phyloP scores from a whole-genome alignment of 2,797 vertebrate species.

The Iguana delicatissima region DNA sequence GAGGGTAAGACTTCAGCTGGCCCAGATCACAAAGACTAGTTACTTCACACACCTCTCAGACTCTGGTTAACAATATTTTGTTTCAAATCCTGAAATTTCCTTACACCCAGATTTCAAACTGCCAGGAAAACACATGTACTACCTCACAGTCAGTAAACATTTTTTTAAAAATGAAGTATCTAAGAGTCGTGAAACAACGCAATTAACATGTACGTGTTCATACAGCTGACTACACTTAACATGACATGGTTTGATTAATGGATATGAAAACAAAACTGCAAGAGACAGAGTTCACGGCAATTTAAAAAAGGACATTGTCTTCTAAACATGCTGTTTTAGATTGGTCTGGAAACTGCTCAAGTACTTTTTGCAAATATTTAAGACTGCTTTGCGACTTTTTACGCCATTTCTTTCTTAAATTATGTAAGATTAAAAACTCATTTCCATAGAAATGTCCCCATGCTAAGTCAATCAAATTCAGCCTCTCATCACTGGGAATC shows the following conservation, averaged over 20 bases:
- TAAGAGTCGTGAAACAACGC: background rate
- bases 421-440: background rate
- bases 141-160: background rate
- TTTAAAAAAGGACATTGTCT: background rate
- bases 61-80: background rate
- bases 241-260: background rate
- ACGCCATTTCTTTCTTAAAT: background rate
- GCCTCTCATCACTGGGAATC: background rate
- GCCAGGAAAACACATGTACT: too few relatives aligned
- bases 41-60: background rate
- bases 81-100: background rate
- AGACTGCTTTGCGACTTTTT: background rate
- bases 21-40: background rate
- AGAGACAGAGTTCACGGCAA: background rate
- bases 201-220: background rate
- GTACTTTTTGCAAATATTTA: conserved; percentile 4
- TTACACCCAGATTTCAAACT: background rate
- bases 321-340: background rate
- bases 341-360: too few relatives aligned
- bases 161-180: background rate
- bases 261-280: background rate
- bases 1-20: too few relatives aligned
- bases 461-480: background rate
- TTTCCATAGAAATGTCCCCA: background rate
- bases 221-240: background rate